Evolutionary conservation across 2,888 invertebrate species (phyloP).

Genomic region (Poecilus cupreus): DNA sequence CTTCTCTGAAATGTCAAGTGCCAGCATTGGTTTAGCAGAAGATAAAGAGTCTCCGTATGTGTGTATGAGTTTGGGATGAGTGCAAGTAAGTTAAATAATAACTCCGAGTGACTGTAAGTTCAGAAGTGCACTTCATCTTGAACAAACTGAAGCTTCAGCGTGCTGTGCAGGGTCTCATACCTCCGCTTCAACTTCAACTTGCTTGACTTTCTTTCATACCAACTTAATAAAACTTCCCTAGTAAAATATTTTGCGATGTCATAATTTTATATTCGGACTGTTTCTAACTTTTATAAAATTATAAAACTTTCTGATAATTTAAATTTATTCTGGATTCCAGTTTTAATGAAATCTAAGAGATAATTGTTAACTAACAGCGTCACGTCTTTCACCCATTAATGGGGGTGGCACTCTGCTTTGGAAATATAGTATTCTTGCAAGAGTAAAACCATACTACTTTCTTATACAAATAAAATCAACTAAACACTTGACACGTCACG

Average conservation of each 20-base stretch:
- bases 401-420: no score
- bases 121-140: constrained; percentile 47
- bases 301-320: not conserved
- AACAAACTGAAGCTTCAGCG: constrained; percentile 17
- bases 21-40: no score
- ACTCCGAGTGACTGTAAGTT: constrained; percentile 21
- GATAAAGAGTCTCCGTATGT: not conserved
- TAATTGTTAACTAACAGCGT: no score
- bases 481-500: no score
- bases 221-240: constrained; percentile 37
- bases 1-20: no score
- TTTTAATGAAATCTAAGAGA: not conserved
- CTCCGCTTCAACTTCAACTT: not conserved
- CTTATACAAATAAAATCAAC: no score
- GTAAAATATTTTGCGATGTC: constrained; percentile 16
- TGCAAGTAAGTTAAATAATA: constrained; percentile 41
- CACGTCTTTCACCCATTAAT: no score
- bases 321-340: not conserved
- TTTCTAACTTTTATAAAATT: constrained; percentile 3
- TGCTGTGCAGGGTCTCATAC: not conserved
- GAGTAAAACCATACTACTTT: no score
- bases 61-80: not conserved
- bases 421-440: no score
- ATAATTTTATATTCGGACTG: constrained; percentile 24
- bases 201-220: constrained; percentile 6